Evolutionary conservation across 2,888 invertebrate genomes (phyloP).

Genomic region (Autographa pulchrina): DNA sequence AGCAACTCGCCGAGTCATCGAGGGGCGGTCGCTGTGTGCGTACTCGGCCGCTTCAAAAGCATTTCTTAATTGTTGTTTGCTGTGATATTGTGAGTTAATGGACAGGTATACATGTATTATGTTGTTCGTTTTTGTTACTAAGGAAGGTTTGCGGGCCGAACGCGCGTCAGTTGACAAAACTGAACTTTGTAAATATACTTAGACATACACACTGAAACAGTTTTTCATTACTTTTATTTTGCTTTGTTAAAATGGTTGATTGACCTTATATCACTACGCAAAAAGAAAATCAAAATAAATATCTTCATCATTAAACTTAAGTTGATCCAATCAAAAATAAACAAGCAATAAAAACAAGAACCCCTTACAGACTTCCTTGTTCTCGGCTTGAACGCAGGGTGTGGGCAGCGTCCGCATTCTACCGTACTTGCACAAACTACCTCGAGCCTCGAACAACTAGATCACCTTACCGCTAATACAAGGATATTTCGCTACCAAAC

Average conservation of each 20-base stretch:
- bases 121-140: conserved; percentile 79
- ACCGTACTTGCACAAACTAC: conserved; percentile 70
- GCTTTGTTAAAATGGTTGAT: background rate
- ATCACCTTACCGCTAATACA: conserved; percentile 84
- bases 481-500: conserved; percentile 82
- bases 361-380: conserved; percentile 77
- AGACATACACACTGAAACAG: conserved; percentile 65
- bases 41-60: conserved; percentile 79
- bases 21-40: conserved; percentile 70
- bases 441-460: conserved; percentile 75
- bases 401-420: conserved; percentile 87
- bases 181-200: conserved; percentile 86
- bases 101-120: conserved; percentile 77
- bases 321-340: conserved; percentile 35
- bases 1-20: conserved; percentile 84
- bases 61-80: conserved; percentile 88
- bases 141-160: conserved; percentile 70
- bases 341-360: conserved; percentile 61
- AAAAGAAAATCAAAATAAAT: background rate
- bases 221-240: conserved; percentile 37
- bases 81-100: conserved; percentile 89
- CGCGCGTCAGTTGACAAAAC: conserved; percentile 72
- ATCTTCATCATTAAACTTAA: conserved; percentile 12
- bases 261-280: background rate
- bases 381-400: conserved; percentile 69